These are phyloP conservation scores for Pissodes strobi DNA, from an alignment of 1,140 invertebrate genomes.

Conservation along the genomic window DNA sequence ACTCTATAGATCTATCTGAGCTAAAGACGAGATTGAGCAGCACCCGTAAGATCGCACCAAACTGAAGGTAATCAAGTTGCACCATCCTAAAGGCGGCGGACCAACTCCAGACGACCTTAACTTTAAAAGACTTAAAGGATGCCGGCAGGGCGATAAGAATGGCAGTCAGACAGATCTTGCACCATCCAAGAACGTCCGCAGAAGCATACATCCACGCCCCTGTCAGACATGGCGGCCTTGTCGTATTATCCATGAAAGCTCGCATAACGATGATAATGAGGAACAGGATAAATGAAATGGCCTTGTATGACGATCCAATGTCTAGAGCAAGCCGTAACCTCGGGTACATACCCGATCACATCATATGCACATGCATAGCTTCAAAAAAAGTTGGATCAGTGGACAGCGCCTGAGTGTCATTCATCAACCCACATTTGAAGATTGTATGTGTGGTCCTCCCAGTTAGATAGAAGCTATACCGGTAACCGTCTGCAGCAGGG, in stretches of 20 bases:
- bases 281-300: too few species aligned
- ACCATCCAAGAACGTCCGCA: constrained; percentile 8
- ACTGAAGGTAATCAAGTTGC: constrained; percentile 28
- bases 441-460: too few species aligned
- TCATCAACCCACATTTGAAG: too few species aligned
- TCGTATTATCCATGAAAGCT: neutral
- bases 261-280: constrained; percentile 1
- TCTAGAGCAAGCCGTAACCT: too few species aligned
- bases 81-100: constrained; percentile 10
- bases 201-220: constrained; percentile 23
- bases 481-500: too few species aligned
- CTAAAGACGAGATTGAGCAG: neutral
- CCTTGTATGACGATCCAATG: too few species aligned
- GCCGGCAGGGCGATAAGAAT: constrained; percentile 21
- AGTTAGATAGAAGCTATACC: too few species aligned
- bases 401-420: too few species aligned
- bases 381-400: too few species aligned
- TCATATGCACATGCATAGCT: too few species aligned
- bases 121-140: neutral
- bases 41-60: constrained; percentile 34
- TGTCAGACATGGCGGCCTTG: constrained; percentile 17
- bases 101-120: constrained; percentile 16
- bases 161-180: constrained; percentile 9
- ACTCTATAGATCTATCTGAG: neutral
- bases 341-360: too few species aligned